Conservation (phyloP, 2,888 invertebrate genomes). For the Cryptus armator region DNA sequence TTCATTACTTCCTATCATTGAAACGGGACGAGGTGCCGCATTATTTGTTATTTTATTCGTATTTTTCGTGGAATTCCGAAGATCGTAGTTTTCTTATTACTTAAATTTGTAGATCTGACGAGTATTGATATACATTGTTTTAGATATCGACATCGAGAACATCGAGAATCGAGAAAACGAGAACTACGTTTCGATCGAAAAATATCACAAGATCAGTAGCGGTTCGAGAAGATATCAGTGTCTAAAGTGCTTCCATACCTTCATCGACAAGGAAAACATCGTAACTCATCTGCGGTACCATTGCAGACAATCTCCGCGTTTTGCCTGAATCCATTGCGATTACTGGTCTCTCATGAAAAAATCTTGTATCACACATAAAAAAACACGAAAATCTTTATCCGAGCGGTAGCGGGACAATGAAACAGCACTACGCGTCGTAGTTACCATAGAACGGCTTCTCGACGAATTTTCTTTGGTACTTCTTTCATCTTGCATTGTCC, state of each 20-base stretch:
- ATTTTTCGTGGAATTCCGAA: neutral
- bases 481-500: neutral
- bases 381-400: neutral
- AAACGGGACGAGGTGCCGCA: neutral
- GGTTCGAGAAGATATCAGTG: conserved; percentile 78
- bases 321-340: conserved; percentile 81
- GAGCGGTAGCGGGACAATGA: neutral
- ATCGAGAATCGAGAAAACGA: neutral
- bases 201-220: conserved; percentile 30
- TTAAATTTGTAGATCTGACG: neutral
- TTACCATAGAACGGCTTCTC: neutral
- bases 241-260: conserved; percentile 79
- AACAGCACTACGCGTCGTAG: neutral
- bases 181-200: conserved; percentile 1
- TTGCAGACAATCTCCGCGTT: conserved; percentile 81
- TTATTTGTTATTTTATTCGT: neutral
- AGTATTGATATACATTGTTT: neutral
- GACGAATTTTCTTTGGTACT: neutral
- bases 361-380: conserved; percentile 48
- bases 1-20: neutral
- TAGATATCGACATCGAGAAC: neutral
- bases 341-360: conserved; percentile 78
- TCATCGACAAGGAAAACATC: conserved; percentile 81
- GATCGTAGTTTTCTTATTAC: neutral
- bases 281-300: conserved; percentile 82